phyloP scores from a whole-genome alignment of 2,888 invertebrate species.

The Galerucella nymphaeae region DNA sequence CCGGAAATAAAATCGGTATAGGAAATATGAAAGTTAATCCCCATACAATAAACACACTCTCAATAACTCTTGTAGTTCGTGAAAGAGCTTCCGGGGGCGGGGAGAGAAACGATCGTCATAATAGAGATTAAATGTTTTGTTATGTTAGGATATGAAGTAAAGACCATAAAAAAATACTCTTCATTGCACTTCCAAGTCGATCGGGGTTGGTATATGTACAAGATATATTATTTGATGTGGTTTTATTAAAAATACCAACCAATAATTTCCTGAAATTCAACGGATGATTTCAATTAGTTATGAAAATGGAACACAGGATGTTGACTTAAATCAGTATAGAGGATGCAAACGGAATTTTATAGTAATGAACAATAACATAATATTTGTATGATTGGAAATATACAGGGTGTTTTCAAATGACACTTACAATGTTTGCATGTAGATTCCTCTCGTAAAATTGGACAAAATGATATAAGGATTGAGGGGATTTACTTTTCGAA shows the following conservation, averaged over 20 bases:
- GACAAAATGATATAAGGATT: too few relatives aligned
- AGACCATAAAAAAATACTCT: too few relatives aligned
- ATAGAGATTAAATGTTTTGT: background rate
- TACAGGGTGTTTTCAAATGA: too few relatives aligned
- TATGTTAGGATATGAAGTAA: background rate
- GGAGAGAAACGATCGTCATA: background rate
- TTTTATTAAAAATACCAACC: background rate
- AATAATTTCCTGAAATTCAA: background rate
- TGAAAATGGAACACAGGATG: conserved; percentile 7
- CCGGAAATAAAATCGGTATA: conserved; percentile 13
- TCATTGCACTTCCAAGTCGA: too few relatives aligned
- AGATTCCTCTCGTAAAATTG: too few relatives aligned
- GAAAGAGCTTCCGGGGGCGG: conserved; percentile 8
- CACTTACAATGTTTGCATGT: too few relatives aligned
- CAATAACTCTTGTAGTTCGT: conserved; percentile 4
- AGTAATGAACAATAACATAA: background rate
- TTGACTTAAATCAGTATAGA: conserved; percentile 4
- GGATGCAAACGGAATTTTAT: conserved; percentile 2
- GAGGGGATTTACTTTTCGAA: too few relatives aligned
- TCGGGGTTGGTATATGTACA: too few relatives aligned
- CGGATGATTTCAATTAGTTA: conserved; percentile 8
- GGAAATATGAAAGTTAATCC: conserved; percentile 5
- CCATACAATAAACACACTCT: background rate
- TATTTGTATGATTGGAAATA: background rate
- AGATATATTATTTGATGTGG: background rate